phyloP scores from a whole-genome alignment of 2,888 invertebrate species.

The Noctua comes region DNA sequence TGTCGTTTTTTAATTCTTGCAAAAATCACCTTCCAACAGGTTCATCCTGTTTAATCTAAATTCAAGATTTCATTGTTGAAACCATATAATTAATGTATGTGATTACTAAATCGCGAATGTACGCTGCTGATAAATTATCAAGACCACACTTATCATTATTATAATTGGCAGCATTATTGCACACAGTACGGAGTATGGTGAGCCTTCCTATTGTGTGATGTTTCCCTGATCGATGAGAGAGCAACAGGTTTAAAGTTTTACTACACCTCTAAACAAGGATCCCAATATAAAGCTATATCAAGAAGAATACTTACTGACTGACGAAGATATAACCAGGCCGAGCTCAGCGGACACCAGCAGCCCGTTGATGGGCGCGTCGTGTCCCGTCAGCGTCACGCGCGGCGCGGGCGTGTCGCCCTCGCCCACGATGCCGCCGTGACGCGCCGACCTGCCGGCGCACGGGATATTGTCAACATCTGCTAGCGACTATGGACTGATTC shows the following conservation, averaged over 20 bases:
- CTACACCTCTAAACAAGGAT: not conserved
- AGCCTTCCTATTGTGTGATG: not conserved
- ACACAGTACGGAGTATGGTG: not conserved
- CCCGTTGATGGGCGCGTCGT: constrained; percentile 98
- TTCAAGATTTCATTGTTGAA: not conserved
- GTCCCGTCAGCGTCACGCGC: constrained; percentile 98
- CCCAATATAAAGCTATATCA: not conserved
- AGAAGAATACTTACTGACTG: constrained; percentile 83
- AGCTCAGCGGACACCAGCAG: constrained; percentile 99
- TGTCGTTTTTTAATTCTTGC: not conserved
- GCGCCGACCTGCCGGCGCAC: no score
- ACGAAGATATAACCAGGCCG: constrained; percentile 98
- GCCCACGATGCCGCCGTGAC: constrained; percentile 99
- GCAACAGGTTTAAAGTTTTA: not conserved
- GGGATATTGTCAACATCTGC: no score
- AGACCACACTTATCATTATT: not conserved
- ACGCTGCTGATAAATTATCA: not conserved
- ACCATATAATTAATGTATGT: not conserved
- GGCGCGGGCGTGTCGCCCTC: constrained; percentile 99
- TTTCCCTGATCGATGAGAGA: not conserved
- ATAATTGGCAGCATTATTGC: not conserved
- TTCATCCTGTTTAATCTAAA: not conserved
- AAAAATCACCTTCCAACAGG: not conserved
- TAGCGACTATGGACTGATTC: not conserved
- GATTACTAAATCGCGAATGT: not conserved